Evolutionary conservation across 1,140 invertebrate species (phyloP), one percentile per base, ranked within the genome.

Genomic region (Brachionus manjavacas): DNA sequence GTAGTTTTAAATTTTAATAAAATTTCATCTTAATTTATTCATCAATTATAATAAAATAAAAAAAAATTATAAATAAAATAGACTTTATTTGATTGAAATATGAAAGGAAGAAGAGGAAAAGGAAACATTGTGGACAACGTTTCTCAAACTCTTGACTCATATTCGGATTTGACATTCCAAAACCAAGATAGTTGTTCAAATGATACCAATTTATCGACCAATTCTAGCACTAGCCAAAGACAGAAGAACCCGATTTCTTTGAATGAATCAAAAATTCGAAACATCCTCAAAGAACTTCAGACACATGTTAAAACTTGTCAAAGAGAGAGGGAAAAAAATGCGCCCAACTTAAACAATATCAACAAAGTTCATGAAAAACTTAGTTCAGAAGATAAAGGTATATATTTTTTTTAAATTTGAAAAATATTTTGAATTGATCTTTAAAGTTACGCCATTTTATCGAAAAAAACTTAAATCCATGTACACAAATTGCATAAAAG

Each of bases 111-210:
- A 72, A 72, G 68, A 72, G 68, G 68, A 39, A 72, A 72, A 41
- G 35, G n/a, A 14, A 68, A 35, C 7, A 28, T 14, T 20, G n/a
- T 16, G 9, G 31, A 20, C 11, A 72, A 20, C 1, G 14, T 20
- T 16, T 41, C 16, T 72, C n/a, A n/a, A 41, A 41, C 8, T 31
- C 8, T 28, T 14, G 64, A 68, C 14, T 28, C 68, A 23, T 41
- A 41, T 72, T 41, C 28, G 3, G 68, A 23, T 60, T 60, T 72
- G 16, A 72, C 68, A 6, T 52, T 76, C 14, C 46, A 76, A 16
- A 74, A 43, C 41, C 72, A 76, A 76, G 43, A 76, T 23, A 76
- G 72, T 6, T 49, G 72, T 76, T 76, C 72, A 28, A 76, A 76
- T 46, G 72, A 76, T 11, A 76, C 72, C 7, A 76, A 76, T 49